Conservation (phyloP, 2,797 vertebrate genomes). For the Aselliscus stoliczkanus region DNA sequence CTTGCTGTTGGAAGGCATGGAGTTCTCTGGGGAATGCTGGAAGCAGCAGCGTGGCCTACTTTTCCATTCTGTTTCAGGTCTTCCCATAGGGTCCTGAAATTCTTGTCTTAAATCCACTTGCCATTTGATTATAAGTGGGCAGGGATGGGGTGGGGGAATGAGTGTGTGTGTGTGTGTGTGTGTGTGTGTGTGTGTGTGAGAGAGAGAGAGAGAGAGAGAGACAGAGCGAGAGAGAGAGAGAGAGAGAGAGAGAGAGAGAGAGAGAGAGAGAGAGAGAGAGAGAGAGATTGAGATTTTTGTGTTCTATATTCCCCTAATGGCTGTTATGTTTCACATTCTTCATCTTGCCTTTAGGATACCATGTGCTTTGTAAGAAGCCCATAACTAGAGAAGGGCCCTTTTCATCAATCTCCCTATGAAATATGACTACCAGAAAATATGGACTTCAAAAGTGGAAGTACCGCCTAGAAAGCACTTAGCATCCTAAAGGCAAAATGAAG, state of each 20-base stretch:
- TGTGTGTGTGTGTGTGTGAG: not conserved
- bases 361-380: not conserved
- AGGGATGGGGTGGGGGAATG: not conserved
- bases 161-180: not conserved
- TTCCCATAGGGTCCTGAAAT: conserved; percentile 33
- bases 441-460: not conserved
- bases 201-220: too few relatives aligned
- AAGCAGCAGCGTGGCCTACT: not conserved
- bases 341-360: not conserved
- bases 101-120: conserved; percentile 28
- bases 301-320: not conserved
- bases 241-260: too few relatives aligned
- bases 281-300: too few relatives aligned
- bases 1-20: not conserved
- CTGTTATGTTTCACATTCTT: not conserved
- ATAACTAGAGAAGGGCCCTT: not conserved
- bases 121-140: not conserved
- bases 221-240: too few relatives aligned
- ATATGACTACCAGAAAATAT: not conserved
- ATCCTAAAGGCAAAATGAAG: not conserved
- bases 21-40: conserved; percentile 49
- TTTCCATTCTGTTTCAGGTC: conserved; percentile 14
- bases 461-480: not conserved
- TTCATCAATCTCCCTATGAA: not conserved
- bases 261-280: too few relatives aligned